These are phyloP conservation scores for Ageneiosus marmoratus DNA, from an alignment of 2,113 vertebrate species.

Conservation along the genomic window DNA sequence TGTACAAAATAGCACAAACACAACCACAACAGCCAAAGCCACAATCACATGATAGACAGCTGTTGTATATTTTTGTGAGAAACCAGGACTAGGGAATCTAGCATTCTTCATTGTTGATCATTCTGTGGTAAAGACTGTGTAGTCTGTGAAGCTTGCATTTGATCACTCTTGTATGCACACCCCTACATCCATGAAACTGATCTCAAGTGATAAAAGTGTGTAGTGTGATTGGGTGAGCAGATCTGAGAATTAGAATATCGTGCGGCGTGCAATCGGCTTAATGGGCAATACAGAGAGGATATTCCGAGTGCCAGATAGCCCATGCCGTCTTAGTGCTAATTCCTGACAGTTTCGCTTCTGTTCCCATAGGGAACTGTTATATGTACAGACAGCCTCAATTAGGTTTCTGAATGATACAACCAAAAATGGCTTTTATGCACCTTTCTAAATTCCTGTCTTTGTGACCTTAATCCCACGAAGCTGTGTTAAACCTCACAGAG, in stretches of 20 bases:
- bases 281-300: conserved; percentile 14
- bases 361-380: conserved; percentile 41
- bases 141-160: neutral
- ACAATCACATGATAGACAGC: neutral
- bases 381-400: conserved; percentile 47
- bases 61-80: neutral
- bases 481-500: conserved; percentile 14
- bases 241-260: neutral
- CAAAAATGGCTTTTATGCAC: conserved; percentile 25
- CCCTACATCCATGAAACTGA: neutral
- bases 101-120: neutral
- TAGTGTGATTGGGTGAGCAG: neutral
- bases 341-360: conserved; percentile 21
- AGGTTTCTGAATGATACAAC: conserved; percentile 31
- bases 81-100: neutral
- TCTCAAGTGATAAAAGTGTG: neutral
- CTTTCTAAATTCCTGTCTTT: conserved; percentile 27
- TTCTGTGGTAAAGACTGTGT: neutral
- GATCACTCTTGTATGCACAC: neutral
- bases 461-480: conserved; percentile 39
- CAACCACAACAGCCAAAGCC: neutral
- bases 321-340: conserved; percentile 24
- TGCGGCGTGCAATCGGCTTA: neutral
- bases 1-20: neutral
- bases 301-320: conserved; percentile 26